phyloP scores from a whole-genome alignment of 2,888 invertebrate genomes.

The Synergus itoensis region DNA sequence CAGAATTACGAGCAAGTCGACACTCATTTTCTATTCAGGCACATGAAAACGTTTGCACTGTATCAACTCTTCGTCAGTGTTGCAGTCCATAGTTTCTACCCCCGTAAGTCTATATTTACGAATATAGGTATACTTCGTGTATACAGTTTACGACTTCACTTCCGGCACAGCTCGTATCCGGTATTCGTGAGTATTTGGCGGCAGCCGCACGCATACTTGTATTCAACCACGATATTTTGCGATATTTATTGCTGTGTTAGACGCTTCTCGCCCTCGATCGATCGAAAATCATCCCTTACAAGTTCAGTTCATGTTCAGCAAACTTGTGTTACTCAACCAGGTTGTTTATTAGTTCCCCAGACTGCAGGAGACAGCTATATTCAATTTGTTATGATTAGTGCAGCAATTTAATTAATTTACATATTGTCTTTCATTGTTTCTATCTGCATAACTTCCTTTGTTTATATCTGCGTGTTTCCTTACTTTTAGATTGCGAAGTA shows the following conservation, averaged over 20 bases:
- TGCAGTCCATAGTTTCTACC: constrained; percentile 24
- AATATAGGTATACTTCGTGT: constrained; percentile 28
- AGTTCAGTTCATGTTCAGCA: not conserved
- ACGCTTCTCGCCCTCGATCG: constrained; percentile 8
- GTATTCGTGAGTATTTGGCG: constrained; percentile 54
- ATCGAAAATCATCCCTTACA: not conserved
- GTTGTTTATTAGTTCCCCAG: not conserved
- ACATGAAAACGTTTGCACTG: constrained; percentile 21
- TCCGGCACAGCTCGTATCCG: constrained; percentile 56
- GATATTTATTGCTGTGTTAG: constrained; percentile 55
- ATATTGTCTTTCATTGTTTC: not conserved
- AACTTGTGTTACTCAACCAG: not conserved
- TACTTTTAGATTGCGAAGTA: constrained; percentile 4
- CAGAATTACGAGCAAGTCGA: constrained; percentile 29
- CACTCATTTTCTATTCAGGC: constrained; percentile 16
- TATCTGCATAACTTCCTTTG: not conserved
- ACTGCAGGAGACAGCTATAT: too few relatives aligned
- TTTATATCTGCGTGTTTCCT: not conserved
- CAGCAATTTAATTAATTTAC: constrained; percentile 12
- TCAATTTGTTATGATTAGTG: not conserved
- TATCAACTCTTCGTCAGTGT: constrained; percentile 32
- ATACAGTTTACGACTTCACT: constrained; percentile 58
- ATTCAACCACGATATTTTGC: constrained; percentile 53
- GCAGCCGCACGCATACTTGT: constrained; percentile 48
- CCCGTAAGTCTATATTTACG: constrained; percentile 11